Evolutionary conservation across 2,888 invertebrate genomes (phyloP).

Genomic region (Amphimallon solstitiale): DNA sequence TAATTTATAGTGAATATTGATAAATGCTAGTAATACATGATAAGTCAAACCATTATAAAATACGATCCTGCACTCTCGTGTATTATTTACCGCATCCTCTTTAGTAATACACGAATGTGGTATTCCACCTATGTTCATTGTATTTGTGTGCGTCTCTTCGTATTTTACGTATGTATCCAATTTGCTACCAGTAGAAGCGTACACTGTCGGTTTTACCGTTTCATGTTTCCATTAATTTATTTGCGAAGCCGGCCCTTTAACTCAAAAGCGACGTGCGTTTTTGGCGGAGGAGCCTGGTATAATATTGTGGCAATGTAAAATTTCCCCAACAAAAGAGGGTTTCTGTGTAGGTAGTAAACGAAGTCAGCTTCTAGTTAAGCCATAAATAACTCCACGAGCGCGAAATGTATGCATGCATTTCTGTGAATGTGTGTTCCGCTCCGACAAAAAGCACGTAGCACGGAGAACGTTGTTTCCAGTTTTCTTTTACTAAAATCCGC

Average conservation of each 20-base stretch:
- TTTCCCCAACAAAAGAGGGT: not conserved
- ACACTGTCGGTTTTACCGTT: no score
- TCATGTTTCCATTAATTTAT: slow-evolving; percentile 8
- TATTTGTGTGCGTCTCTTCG: not conserved
- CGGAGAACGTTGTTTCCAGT: no score
- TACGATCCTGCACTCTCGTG: no score
- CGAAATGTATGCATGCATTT: no score
- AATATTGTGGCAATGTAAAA: not conserved
- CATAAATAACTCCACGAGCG: no score
- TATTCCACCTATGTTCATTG: no score
- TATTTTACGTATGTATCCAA: slow-evolving; percentile 10
- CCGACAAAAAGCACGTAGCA: no score
- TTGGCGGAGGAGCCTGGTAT: slow-evolving; percentile 6
- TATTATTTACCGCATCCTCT: not conserved
- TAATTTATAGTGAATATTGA: no score
- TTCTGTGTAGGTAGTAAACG: not conserved
- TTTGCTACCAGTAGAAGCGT: not conserved
- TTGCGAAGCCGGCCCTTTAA: slow-evolving; percentile 2
- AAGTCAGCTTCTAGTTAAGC: not conserved
- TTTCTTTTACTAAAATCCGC: no score
- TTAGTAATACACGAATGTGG: not conserved
- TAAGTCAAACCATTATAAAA: no score
- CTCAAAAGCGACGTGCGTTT: slow-evolving; percentile 3
- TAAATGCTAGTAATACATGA: no score
- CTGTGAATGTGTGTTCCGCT: no score